Conservation (phyloP, 2,113 vertebrate genomes). For the Phalacrocorax carbo region DNA sequence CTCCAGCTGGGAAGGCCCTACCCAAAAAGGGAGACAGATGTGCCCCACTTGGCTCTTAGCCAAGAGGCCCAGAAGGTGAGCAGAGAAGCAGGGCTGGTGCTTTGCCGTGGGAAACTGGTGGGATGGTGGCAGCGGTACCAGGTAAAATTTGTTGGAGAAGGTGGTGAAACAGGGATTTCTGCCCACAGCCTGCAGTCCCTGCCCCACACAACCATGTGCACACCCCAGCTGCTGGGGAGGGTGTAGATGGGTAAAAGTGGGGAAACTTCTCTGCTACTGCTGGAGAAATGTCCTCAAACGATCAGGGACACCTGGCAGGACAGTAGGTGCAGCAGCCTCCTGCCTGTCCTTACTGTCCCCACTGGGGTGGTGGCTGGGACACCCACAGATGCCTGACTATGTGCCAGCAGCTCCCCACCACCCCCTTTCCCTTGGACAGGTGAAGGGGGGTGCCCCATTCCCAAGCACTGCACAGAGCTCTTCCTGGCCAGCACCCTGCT, state of each 20-base stretch:
- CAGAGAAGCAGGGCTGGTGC: neutral
- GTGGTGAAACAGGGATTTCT: neutral
- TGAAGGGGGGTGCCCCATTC: neutral
- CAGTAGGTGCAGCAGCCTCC: neutral
- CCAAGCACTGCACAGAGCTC: neutral
- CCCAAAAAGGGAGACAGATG: fast-evolving
- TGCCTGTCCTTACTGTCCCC: neutral
- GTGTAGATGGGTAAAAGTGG: neutral
- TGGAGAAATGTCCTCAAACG: neutral
- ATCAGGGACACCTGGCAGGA: neutral
- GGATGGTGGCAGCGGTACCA: neutral
- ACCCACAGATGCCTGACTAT: fast-evolving
- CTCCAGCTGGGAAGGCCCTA: neutral
- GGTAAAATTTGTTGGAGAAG: neutral
- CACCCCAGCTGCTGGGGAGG: fast-evolving
- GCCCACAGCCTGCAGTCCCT: neutral
- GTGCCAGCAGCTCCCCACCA: neutral
- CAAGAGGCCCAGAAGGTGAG: fast-evolving
- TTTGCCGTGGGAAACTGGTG: neutral
- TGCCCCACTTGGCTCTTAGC: neutral
- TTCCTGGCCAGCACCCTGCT: neutral
- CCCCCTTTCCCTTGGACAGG: neutral
- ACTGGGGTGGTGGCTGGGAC: fast-evolving
- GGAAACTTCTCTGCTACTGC: neutral
- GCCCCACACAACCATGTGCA: fast-evolving